Percentiles rank a stretch among this genome's conserved stretches.
Conservation (phyloP, 2,113 vertebrate genomes). For the Perccottus glenii region DNA sequence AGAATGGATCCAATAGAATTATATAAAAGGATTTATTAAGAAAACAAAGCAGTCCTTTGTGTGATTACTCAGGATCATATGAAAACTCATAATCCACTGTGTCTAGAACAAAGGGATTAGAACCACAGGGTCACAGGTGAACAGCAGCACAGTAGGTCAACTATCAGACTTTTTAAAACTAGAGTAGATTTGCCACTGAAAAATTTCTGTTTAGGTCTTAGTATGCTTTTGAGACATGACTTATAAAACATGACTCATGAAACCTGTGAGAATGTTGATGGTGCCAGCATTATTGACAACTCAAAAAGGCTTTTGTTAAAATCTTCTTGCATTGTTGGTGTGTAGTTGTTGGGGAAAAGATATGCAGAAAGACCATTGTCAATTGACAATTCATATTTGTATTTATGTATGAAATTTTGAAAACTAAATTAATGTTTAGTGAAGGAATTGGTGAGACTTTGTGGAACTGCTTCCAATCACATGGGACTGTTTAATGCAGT, state of each 20-base stretch:
- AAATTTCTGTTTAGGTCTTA: not conserved
- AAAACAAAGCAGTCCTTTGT: conserved; percentile 47
- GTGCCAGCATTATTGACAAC: too few relatives aligned
- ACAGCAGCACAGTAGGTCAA: conserved; percentile 10
- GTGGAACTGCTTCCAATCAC: not conserved
- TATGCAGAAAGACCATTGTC: not conserved
- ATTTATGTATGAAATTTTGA: not conserved
- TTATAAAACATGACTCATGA: not conserved
- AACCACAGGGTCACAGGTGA: conserved; percentile 2
- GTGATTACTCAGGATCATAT: conserved; percentile 39
- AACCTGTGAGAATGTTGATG: too few relatives aligned
- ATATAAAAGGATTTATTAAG: conserved; percentile 49
- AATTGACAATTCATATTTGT: too few relatives aligned
- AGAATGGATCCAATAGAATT: conserved; percentile 43
- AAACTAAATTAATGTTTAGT: not conserved
- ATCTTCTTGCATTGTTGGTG: too few relatives aligned
- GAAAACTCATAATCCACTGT: conserved; percentile 36
- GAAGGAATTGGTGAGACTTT: not conserved
- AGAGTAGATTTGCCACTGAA: not conserved
- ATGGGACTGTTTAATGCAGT: not conserved
- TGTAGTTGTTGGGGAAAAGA: not conserved
- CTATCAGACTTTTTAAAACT: not conserved
- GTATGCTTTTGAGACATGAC: not conserved
- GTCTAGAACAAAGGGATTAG: conserved; percentile 27
- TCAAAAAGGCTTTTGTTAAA: too few relatives aligned